These are phyloP conservation scores for Amphipoea lucens DNA, from an alignment of 2,888 invertebrate species.

Conservation along the genomic window DNA sequence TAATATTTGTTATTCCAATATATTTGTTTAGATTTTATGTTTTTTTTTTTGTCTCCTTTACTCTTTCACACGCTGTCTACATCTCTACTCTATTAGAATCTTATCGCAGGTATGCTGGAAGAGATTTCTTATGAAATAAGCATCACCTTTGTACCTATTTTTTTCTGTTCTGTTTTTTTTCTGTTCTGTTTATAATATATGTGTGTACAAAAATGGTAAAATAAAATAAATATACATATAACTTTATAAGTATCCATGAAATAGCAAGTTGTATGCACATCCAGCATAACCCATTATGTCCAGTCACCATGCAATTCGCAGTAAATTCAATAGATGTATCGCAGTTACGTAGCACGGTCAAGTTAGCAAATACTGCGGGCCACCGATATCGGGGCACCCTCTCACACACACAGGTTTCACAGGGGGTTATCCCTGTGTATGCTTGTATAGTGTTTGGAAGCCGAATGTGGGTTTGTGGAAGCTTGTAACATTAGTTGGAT, in stretches of 20 bases:
- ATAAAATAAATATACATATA: too few relatives aligned
- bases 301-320: slow-evolving; percentile 1
- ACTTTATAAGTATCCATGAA: not conserved
- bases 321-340: slow-evolving; percentile 13
- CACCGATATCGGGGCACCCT: slow-evolving; percentile 26
- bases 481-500: not conserved
- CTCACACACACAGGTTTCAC: not conserved
- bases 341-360: not conserved
- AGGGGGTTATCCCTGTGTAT: slow-evolving; percentile 6
- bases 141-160: too few relatives aligned
- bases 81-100: too few relatives aligned
- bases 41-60: too few relatives aligned
- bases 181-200: too few relatives aligned
- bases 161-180: too few relatives aligned
- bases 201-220: too few relatives aligned
- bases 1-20: too few relatives aligned
- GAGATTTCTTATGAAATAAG: too few relatives aligned
- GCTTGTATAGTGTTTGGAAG: not conserved
- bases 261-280: not conserved
- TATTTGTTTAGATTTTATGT: too few relatives aligned
- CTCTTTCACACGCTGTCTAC: too few relatives aligned
- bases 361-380: slow-evolving; percentile 36
- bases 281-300: not conserved
- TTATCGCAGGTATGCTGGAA: too few relatives aligned
- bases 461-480: not conserved